Conservation (phyloP, 2,113 vertebrate species). For the Xenotilapia flavipinnis region DNA sequence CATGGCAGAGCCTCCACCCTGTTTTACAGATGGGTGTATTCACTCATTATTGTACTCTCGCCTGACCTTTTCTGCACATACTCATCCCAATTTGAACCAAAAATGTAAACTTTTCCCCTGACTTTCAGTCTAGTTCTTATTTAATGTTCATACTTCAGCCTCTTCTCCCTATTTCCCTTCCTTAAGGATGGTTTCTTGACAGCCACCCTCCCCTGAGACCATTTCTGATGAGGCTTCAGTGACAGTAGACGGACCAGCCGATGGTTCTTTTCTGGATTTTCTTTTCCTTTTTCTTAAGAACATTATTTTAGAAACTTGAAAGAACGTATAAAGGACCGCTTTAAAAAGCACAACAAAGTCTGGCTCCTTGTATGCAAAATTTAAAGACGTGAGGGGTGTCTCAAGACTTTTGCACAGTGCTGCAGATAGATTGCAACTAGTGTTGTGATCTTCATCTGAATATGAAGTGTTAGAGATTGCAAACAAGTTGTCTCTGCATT, state of each 20-base stretch:
- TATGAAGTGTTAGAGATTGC: fast-evolving
- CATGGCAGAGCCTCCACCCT: background rate
- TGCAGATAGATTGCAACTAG: background rate
- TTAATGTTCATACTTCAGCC: background rate
- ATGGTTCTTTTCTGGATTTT: background rate
- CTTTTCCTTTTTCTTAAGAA: background rate
- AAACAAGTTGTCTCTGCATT: background rate
- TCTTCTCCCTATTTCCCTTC: background rate
- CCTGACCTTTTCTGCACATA: background rate
- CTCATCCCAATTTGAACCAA: background rate
- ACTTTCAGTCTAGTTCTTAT: background rate
- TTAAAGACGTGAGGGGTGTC: background rate
- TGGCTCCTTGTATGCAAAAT: background rate
- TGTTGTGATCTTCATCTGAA: background rate
- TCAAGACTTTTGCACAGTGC: background rate
- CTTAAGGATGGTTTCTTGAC: background rate
- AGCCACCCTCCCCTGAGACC: background rate
- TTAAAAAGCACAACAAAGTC: background rate
- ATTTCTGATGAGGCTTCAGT: background rate
- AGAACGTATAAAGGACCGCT: fast-evolving
- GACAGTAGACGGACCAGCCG: background rate
- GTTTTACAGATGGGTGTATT: background rate
- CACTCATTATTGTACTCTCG: fast-evolving
- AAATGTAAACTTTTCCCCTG: fast-evolving
- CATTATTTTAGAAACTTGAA: background rate